Base-by-base conservation (phyloP, 2,888 invertebrate species). In the Steromphala cineraria region DNA sequence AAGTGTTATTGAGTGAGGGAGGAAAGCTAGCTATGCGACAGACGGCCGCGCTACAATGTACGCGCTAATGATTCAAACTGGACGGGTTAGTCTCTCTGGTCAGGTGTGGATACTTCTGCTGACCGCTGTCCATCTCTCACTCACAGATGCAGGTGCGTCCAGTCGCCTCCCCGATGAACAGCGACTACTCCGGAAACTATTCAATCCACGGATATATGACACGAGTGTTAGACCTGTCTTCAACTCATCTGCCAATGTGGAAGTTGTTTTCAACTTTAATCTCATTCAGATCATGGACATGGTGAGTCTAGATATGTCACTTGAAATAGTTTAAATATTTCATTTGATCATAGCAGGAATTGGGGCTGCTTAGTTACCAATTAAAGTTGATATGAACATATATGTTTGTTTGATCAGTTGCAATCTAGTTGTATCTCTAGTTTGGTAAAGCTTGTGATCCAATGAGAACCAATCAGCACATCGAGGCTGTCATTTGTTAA, bases 281-380 rank as follows among this genome's bases (percentile, higher is more conserved):
- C 92, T 95, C 62, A 94, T 94, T 55, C 94, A 94, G 87, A 94
- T 95, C 75, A 95, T 95, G 91, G 94, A 95, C 87, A 94, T 94
- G 94, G 94, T 94, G 87, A 93, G 94, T 86, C 36, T 15, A 36
- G n/a, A n/a, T n/a, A n/a, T n/a, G n/a, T n/a, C n/a, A n/a, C n/a
- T n/a, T n/a, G n/a, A n/a, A n/a, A n/a, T n/a, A n/a, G n/a, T n/a
- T n/a, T n/a, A n/a, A n/a, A n/a, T n/a, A n/a, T n/a, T n/a, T n/a
- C n/a, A n/a, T n/a, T n/a, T n/a, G n/a, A n/a, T n/a, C n/a, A n/a
- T n/a, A n/a, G n/a, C n/a, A n/a, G n/a, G n/a, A n/a, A n/a, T n/a
- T n/a, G n/a, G n/a, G n/a, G n/a, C n/a, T n/a, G n/a, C n/a, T n/a
- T n/a, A n/a, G n/a, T n/a, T n/a, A n/a, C n/a, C n/a, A n/a, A n/a